phyloP scores from a whole-genome alignment of 2,888 invertebrate genomes.

The Drosophila eohydei region DNA sequence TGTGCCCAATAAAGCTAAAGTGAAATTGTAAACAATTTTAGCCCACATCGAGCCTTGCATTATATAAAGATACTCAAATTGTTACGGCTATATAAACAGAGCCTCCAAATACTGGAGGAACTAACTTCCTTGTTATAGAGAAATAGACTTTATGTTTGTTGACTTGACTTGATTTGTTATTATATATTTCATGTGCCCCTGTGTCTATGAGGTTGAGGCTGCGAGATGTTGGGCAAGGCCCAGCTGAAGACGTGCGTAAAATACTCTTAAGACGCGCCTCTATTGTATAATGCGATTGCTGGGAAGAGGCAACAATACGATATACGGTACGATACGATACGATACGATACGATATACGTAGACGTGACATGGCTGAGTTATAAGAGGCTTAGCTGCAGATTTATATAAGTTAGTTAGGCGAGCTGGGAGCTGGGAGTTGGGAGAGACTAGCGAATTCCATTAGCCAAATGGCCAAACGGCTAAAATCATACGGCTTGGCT shows the following conservation, averaged over 20 bases:
- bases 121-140: not conserved
- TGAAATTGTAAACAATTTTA: conserved; percentile 13
- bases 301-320: conserved; percentile 20
- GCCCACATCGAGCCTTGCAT: not conserved
- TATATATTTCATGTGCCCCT: not conserved
- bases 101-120: not conserved
- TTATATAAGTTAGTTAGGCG: conserved; percentile 62
- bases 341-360: conserved; percentile 15
- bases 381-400: conserved; percentile 51
- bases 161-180: not conserved
- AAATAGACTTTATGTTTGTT: not conserved
- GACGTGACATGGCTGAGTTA: conserved; percentile 64
- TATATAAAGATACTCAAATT: not conserved
- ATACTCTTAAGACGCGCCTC: conserved; percentile 35
- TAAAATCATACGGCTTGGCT: conserved; percentile 56
- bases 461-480: conserved; percentile 61
- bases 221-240: conserved; percentile 40
- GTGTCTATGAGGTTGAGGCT: conserved; percentile 8
- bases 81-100: not conserved
- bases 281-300: conserved; percentile 42
- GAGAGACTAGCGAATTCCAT: conserved; percentile 65
- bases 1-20: conserved; percentile 9
- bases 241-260: conserved; percentile 38
- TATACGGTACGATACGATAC: conserved; percentile 18
- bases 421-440: conserved; percentile 8